Percentiles rank a stretch among this genome's conserved stretches.
phyloP scores from a whole-genome alignment of 2,797 vertebrate species.

The Periparus ater region DNA sequence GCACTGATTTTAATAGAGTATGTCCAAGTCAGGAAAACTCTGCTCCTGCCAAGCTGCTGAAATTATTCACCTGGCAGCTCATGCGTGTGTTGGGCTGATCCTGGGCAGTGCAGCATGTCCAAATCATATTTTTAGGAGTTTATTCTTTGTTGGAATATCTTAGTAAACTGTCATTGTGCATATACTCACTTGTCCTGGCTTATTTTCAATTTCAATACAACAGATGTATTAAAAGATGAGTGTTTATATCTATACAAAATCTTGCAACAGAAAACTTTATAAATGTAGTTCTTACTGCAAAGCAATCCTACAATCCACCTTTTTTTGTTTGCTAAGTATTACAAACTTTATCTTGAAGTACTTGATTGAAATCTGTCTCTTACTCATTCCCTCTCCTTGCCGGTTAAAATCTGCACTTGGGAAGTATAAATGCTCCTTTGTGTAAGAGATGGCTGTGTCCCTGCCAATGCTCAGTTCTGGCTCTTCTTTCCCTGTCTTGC shows the following conservation, averaged over 20 bases:
- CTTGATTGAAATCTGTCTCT: not conserved
- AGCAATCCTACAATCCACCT: not conserved
- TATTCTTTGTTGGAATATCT: not conserved
- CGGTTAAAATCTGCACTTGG: not conserved
- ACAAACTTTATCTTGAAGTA: not conserved
- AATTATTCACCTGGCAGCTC: not conserved
- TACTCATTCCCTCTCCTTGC: not conserved
- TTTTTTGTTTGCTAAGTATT: not conserved
- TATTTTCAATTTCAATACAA: not conserved
- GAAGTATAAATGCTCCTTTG: conserved; percentile 64
- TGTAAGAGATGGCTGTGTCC: conserved; percentile 33
- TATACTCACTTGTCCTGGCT: not conserved
- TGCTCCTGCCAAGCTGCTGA: not conserved
- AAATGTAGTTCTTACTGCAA: not conserved
- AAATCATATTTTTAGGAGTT: not conserved
- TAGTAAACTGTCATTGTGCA: not conserved
- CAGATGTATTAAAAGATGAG: not conserved
- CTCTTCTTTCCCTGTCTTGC: conserved; percentile 18
- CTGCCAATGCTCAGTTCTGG: conserved; percentile 45
- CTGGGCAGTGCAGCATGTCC: not conserved
- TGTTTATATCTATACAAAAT: not conserved
- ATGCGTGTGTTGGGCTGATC: not conserved
- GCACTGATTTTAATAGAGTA: not conserved
- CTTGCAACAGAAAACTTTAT: not conserved
- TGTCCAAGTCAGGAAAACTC: not conserved